Evolutionary conservation across 2,113 vertebrate genomes (phyloP).

Genomic region (Aegotheles bennettii): DNA sequence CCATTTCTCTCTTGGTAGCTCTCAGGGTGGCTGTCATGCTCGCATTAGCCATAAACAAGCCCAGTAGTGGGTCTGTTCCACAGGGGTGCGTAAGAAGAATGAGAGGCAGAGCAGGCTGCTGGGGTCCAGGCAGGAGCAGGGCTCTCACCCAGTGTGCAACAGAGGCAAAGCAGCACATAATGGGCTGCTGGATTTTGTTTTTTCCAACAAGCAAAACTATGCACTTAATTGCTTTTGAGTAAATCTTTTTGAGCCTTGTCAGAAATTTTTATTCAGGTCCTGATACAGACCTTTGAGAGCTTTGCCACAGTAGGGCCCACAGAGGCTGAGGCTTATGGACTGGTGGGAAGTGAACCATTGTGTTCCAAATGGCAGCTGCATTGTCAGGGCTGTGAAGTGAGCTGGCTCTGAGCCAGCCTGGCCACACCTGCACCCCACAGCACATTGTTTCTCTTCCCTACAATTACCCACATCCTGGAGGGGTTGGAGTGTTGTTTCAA

Average conservation of each 20-base stretch:
- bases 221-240: background rate
- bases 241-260: background rate
- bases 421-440: background rate
- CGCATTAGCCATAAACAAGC: background rate
- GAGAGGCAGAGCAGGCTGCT: background rate
- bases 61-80: background rate
- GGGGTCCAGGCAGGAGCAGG: background rate
- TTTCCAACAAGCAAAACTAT: background rate
- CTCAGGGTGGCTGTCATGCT: background rate
- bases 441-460: slow-evolving; percentile 4
- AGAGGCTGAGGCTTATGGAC: background rate
- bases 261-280: background rate
- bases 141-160: background rate
- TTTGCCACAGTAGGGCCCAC: background rate
- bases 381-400: background rate
- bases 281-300: background rate
- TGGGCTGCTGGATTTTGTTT: background rate
- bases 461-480: slow-evolving; percentile 9
- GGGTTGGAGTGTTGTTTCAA: background rate
- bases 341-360: background rate
- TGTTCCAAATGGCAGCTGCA: background rate
- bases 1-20: background rate
- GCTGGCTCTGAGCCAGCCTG: background rate
- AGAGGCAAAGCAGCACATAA: background rate
- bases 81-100: background rate